Percentiles rank a stretch among this genome's conserved stretches.
phyloP scores from a whole-genome alignment of 2,113 vertebrate genomes.

The Elgaria multicarinata region DNA sequence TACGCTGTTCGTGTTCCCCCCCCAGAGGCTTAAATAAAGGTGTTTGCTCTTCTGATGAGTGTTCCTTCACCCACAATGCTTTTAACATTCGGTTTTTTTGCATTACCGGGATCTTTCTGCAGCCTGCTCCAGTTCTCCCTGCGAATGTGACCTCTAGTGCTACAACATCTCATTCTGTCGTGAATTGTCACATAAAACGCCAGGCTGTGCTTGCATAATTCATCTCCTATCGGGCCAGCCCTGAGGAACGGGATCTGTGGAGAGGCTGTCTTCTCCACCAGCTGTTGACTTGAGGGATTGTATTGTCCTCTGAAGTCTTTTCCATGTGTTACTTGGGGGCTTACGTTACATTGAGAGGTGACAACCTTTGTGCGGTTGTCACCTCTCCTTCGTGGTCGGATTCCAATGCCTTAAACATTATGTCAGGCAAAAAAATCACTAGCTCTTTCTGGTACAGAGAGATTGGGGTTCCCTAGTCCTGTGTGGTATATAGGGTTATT shows the following conservation, averaged over 20 bases:
- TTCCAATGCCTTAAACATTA: background rate
- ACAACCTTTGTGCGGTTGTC: background rate
- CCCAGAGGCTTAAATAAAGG: background rate
- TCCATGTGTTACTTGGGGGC: background rate
- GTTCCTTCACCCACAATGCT: too few relatives aligned
- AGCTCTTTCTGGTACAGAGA: background rate
- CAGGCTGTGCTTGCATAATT: constrained; percentile 11
- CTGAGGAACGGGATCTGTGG: background rate
- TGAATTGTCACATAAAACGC: background rate
- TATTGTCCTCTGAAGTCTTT: constrained; percentile 10
- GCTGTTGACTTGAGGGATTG: background rate
- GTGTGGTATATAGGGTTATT: background rate
- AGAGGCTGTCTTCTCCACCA: background rate
- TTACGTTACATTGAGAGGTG: background rate
- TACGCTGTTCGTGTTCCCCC: background rate
- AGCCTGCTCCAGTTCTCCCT: background rate
- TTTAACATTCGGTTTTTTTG: background rate
- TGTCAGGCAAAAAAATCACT: background rate
- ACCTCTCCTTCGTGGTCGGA: background rate
- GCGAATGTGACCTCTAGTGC: background rate
- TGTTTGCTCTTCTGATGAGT: background rate
- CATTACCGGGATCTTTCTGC: background rate
- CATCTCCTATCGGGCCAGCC: constrained; percentile 18
- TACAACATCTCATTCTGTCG: background rate
- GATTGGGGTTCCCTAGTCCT: background rate